A percentile compares a stretch with the other conserved stretches of the same genome.
phyloP scores from a whole-genome alignment of 1,140 invertebrate species.

The Phymorhynchus buccinoides region DNA sequence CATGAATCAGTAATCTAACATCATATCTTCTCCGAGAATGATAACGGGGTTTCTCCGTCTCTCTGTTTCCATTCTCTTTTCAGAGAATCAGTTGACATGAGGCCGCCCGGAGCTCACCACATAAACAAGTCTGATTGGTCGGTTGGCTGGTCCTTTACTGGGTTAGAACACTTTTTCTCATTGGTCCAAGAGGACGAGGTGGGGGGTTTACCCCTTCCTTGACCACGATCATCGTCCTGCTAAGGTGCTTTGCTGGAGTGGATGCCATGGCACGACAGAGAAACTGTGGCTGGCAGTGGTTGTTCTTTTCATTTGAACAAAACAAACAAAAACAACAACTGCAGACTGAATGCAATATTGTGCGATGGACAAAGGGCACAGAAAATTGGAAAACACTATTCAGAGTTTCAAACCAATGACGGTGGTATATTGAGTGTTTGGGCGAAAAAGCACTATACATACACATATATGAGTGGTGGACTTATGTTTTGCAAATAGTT shows the following conservation, averaged over 20 bases:
- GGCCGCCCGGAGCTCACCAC: slow-evolving; percentile 42
- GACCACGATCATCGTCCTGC: background rate
- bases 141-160: background rate
- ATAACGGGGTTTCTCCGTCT: background rate
- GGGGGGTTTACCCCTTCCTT: background rate
- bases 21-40: background rate
- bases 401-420: too few relatives aligned
- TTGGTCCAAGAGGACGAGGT: background rate
- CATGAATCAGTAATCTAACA: background rate
- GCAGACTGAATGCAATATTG: too few relatives aligned
- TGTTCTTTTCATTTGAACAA: too few relatives aligned
- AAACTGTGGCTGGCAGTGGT: too few relatives aligned
- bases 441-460: too few relatives aligned
- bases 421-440: too few relatives aligned
- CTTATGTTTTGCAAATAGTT: too few relatives aligned
- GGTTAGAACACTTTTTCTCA: background rate
- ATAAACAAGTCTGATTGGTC: slow-evolving; percentile 3
- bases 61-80: slow-evolving; percentile 49
- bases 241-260: background rate
- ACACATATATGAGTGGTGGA: too few relatives aligned
- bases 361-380: too few relatives aligned
- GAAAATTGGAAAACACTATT: too few relatives aligned
- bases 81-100: slow-evolving; percentile 56
- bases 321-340: too few relatives aligned
- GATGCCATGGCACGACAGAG: background rate